Conservation (phyloP, 2,113 vertebrate genomes). For the Blennius ocellaris region DNA sequence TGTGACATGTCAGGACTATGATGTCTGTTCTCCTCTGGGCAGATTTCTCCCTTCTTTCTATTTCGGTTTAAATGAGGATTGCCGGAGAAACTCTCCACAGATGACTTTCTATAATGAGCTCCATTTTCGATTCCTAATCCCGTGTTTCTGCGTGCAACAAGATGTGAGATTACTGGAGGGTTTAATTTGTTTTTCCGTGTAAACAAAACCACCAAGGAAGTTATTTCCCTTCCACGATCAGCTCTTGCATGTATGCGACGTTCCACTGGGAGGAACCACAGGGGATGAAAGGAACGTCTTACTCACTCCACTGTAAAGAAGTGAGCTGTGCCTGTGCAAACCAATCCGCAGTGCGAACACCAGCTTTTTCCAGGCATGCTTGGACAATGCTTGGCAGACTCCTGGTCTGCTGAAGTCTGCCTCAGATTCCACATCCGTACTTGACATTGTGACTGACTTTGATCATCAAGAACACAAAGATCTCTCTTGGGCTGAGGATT, state of each 20-base stretch:
- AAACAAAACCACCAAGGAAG: background rate
- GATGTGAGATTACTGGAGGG: background rate
- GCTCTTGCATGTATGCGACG: slow-evolving; percentile 20
- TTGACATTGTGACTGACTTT: slow-evolving; percentile 30
- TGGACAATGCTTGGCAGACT: slow-evolving; percentile 65
- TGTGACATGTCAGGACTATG: slow-evolving; percentile 64
- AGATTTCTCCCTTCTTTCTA: slow-evolving; percentile 5
- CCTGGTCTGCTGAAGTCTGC: slow-evolving; percentile 42
- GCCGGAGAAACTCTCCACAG: slow-evolving; percentile 22
- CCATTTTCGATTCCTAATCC: slow-evolving; percentile 12
- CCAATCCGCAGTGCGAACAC: slow-evolving; percentile 56
- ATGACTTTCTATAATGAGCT: slow-evolving; percentile 43
- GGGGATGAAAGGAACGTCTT: slow-evolving; percentile 60
- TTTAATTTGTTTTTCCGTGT: slow-evolving; percentile 37
- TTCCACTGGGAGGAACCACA: slow-evolving; percentile 40
- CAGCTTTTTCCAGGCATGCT: slow-evolving; percentile 76
- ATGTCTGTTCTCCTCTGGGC: slow-evolving; percentile 27
- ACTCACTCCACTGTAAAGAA: slow-evolving; percentile 71
- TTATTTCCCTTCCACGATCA: slow-evolving; percentile 32
- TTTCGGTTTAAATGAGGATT: slow-evolving; percentile 20
- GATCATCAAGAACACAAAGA: background rate
- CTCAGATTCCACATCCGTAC: slow-evolving; percentile 57
- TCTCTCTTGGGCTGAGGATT: slow-evolving; percentile 2
- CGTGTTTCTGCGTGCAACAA: slow-evolving; percentile 16
- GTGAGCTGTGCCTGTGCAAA: slow-evolving; percentile 64